Percentiles rank a stretch among this genome's conserved stretches.
Conservation (phyloP, 1,140 invertebrate genomes). For the Parapsyche elsis region DNA sequence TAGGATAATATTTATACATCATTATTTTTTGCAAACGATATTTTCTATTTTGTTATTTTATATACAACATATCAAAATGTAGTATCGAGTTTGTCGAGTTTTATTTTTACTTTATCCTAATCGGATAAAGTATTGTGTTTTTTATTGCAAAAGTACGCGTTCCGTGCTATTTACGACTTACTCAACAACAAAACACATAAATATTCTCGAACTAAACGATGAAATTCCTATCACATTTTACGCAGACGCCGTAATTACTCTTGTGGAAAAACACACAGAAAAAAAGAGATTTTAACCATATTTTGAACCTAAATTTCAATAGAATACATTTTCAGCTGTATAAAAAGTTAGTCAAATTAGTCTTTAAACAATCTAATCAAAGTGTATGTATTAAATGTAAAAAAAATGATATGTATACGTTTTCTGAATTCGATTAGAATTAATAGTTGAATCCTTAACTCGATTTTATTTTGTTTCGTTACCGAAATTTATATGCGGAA, state of each 20-base stretch:
- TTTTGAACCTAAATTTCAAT: no score
- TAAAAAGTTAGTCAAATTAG: no score
- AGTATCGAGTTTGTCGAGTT: background rate
- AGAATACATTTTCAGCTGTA: no score
- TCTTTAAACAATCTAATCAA: no score
- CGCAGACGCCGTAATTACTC: background rate
- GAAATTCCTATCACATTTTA: conserved; percentile 22
- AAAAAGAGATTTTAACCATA: background rate
- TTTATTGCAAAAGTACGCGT: conserved; percentile 32
- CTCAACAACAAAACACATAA: conserved; percentile 36
- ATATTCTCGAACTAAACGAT: conserved; percentile 22
- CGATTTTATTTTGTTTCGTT: no score
- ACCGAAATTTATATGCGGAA: no score
- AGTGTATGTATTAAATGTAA: no score
- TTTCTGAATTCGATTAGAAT: no score
- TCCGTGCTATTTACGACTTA: conserved; percentile 38
- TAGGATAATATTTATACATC: conserved; percentile 20
- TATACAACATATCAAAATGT: background rate
- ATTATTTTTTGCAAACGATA: conserved; percentile 14
- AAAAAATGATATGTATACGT: no score
- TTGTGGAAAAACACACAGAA: background rate
- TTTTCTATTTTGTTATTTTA: conserved; percentile 21
- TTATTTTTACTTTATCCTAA: no score
- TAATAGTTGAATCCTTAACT: no score
- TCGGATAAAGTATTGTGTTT: no score